Percentiles rank a stretch among this genome's conserved stretches.
phyloP scores from a whole-genome alignment of 2,113 vertebrate genomes.

The Anthoscopus minutus region DNA sequence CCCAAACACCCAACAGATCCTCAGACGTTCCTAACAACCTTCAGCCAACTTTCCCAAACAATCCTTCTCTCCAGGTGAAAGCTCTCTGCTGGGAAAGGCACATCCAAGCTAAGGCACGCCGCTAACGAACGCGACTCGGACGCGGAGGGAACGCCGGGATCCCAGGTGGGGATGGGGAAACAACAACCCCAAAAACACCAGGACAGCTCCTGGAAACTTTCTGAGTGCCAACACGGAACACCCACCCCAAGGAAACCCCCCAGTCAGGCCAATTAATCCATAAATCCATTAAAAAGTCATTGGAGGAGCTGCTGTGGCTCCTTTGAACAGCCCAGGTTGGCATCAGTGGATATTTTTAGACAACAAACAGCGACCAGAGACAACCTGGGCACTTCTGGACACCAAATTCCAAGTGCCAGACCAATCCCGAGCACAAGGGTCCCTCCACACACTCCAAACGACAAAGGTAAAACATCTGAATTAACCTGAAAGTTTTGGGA shows the following conservation, averaged over 20 bases:
- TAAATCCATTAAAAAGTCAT: accelerated
- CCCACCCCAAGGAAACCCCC: accelerated
- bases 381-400: accelerated
- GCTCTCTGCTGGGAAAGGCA: accelerated
- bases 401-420: background rate
- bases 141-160: accelerated
- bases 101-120: accelerated
- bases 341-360: accelerated
- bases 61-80: background rate
- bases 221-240: accelerated
- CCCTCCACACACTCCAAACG: accelerated
- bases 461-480: background rate
- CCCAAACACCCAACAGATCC: background rate
- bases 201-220: accelerated
- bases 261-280: accelerated
- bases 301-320: accelerated
- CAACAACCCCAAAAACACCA: background rate
- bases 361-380: accelerated
- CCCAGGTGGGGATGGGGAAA: accelerated
- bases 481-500: background rate
- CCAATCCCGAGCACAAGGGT: accelerated
- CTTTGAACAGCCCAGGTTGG: background rate
- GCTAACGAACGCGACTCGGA: accelerated
- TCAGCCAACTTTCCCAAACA: background rate
- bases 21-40: accelerated